Evolutionary conservation across 2,888 invertebrate species (phyloP), one percentile per base, ranked within the genome.

Genomic region (Synergus laeviventris): DNA sequence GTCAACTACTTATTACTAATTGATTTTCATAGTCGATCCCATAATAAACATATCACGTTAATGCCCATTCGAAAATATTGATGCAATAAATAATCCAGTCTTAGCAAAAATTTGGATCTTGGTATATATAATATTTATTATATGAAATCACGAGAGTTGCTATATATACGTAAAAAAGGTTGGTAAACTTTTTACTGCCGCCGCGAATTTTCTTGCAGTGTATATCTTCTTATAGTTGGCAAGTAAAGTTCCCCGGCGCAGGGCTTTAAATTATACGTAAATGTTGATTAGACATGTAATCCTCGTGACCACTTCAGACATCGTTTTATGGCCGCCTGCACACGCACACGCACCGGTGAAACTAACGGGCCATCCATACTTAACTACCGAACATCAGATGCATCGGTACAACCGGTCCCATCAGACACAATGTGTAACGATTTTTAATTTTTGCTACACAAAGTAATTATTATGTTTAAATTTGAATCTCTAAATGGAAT

Each of bases 211-310:
- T 62, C 62, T 38, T 62, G 36, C 36, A n/a, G n/a, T 62, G 62
- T 62, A 62, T 62, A 62, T 62, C 62, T 62, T 62, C 38, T 62
- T 62, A 62, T 62, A 38, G 38, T 62, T 62, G 62, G 62, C 62
- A 62, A 62, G 62, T 38, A 62, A 62, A 62, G 62, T 62, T 62
- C 11, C 38, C 36, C n/a, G 16, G n/a, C n/a, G 21, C 2, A 21
- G 21, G 56, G 38, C 38, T 18, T 38, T 38, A 62, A 62, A 62
- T 62, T 62, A 62, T 38, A 62, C 36, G 62, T 62, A 62, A 62
- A 62, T 62, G 62, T 62, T 62, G 62, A 62, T 62, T 62, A 62
- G 62, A 62, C 62, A 62, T 62, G 62, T 62, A 62, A 62, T 62
- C 62, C 62, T 62, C 38, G 62, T 62, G 62, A 62, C 62, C 62